A percentile compares a stretch with the other conserved stretches of the same genome.
Evolutionary conservation across 2,113 vertebrate species (phyloP).

Genomic region (Chamaetylas fuelleborni): DNA sequence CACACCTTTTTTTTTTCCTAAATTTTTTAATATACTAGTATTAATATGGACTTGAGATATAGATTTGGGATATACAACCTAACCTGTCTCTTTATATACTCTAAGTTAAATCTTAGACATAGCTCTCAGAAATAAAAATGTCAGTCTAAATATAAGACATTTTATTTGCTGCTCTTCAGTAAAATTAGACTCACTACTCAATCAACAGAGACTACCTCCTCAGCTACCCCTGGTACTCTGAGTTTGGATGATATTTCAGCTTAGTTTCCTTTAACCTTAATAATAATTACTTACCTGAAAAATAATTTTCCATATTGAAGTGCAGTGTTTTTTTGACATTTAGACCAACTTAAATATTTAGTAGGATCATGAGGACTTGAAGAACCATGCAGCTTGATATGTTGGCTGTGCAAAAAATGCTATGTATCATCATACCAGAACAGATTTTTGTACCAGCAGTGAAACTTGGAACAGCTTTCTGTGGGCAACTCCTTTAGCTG

Average conservation of each 20-base stretch:
- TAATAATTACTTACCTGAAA: not conserved
- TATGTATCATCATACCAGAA: conserved; percentile 2
- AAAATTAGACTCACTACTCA: not conserved
- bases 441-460: conserved; percentile 36
- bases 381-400: not conserved
- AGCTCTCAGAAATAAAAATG: not conserved
- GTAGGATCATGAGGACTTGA: not conserved
- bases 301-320: not conserved
- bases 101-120: not conserved
- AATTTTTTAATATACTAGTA: not conserved
- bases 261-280: not conserved
- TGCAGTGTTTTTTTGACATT: not conserved
- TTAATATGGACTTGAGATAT: not conserved
- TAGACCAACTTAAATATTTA: not conserved
- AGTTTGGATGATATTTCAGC: not conserved
- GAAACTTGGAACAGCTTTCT: conserved; percentile 29
- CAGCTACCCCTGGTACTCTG: not conserved
- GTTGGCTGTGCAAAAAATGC: not conserved
- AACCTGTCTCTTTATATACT: not conserved
- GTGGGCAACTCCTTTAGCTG: conserved; percentile 32
- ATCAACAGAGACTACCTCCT: not conserved
- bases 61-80: not conserved
- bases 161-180: not conserved
- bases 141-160: not conserved
- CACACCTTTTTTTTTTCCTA: not conserved